These are phyloP conservation scores for Ardeotis arabs DNA, from an alignment of 2,113 vertebrate species.

Conservation along the genomic window DNA sequence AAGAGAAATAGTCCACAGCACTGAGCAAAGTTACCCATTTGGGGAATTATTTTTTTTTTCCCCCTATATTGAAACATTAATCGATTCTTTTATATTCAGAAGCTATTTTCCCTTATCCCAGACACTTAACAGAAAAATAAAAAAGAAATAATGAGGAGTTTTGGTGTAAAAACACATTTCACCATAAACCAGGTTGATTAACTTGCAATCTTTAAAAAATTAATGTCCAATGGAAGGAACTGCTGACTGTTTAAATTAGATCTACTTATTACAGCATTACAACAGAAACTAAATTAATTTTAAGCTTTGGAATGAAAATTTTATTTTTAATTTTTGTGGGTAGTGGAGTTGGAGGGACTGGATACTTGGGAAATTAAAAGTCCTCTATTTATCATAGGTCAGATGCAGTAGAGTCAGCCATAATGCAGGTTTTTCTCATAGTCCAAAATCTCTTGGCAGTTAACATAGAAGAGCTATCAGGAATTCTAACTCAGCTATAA, in stretches of 20 bases:
- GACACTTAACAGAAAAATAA: slow-evolving; percentile 59
- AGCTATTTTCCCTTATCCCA: slow-evolving; percentile 51
- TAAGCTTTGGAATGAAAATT: slow-evolving; percentile 32
- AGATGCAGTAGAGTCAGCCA: neutral
- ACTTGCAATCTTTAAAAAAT: slow-evolving; percentile 61
- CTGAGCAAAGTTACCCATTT: neutral
- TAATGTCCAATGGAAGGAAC: slow-evolving; percentile 61
- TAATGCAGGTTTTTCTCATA: neutral
- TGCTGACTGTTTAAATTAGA: slow-evolving; percentile 64
- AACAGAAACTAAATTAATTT: slow-evolving; percentile 56
- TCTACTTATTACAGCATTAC: slow-evolving; percentile 34
- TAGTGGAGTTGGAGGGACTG: neutral
- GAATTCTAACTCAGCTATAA: neutral
- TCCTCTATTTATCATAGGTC: slow-evolving; percentile 12
- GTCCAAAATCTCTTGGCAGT: neutral
- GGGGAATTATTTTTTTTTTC: neutral
- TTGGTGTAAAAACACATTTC: slow-evolving; percentile 64
- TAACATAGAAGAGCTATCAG: neutral
- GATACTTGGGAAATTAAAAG: slow-evolving; percentile 48
- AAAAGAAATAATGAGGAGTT: slow-evolving; percentile 59
- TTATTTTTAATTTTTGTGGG: slow-evolving; percentile 55
- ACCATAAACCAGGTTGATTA: slow-evolving; percentile 58
- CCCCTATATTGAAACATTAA: slow-evolving; percentile 17
- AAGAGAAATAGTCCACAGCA: slow-evolving; percentile 14
- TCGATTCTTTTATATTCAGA: slow-evolving; percentile 58